phyloP scores from a whole-genome alignment of 2,888 invertebrate species.

The Chromoteleia sp. region DNA sequence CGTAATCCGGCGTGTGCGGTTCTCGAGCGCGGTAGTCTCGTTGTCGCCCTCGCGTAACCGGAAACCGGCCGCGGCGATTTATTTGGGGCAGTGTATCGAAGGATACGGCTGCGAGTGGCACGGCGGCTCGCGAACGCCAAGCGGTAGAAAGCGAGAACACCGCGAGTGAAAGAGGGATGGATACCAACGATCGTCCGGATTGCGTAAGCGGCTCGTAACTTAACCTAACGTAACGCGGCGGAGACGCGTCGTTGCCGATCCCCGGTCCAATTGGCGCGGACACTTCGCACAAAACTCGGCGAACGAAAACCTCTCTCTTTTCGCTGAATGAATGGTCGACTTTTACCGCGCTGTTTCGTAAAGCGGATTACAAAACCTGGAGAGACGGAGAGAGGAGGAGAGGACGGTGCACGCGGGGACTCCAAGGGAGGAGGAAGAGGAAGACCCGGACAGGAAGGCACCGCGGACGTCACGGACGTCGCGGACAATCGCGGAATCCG shows the following conservation, averaged over 20 bases:
- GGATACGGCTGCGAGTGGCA: slow-evolving; percentile 29
- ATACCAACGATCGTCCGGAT: slow-evolving; percentile 53
- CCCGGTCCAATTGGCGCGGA: slow-evolving; percentile 40
- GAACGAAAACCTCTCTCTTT: slow-evolving; percentile 59
- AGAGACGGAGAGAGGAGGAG: slow-evolving; percentile 53
- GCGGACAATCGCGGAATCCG: slow-evolving; percentile 40
- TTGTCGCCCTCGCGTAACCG: slow-evolving; percentile 58
- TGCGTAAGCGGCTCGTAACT: slow-evolving; percentile 64
- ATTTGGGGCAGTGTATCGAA: slow-evolving; percentile 67
- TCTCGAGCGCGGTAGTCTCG: slow-evolving; percentile 31
- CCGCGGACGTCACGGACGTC: slow-evolving; percentile 22
- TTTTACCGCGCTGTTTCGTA: slow-evolving; percentile 67
- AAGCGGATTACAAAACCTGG: slow-evolving; percentile 65
- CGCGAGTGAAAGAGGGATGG: slow-evolving; percentile 67
- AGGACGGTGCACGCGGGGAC: slow-evolving; percentile 1
- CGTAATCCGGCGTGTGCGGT: slow-evolving; percentile 66
- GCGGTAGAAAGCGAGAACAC: slow-evolving; percentile 56
- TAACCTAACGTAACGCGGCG: slow-evolving; percentile 44
- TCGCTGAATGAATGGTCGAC: slow-evolving; percentile 59
- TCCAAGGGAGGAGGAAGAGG: slow-evolving; percentile 35
- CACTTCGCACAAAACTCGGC: slow-evolving; percentile 25
- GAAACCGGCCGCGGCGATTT: slow-evolving; percentile 46
- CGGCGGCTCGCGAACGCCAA: neutral
- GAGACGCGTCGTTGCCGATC: slow-evolving; percentile 54
- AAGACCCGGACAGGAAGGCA: slow-evolving; percentile 44